A percentile compares a stretch with the other conserved stretches of the same genome.
Evolutionary conservation across 2,113 vertebrate genomes (phyloP).

Genomic region (Protobothrops mucrosquamatus): DNA sequence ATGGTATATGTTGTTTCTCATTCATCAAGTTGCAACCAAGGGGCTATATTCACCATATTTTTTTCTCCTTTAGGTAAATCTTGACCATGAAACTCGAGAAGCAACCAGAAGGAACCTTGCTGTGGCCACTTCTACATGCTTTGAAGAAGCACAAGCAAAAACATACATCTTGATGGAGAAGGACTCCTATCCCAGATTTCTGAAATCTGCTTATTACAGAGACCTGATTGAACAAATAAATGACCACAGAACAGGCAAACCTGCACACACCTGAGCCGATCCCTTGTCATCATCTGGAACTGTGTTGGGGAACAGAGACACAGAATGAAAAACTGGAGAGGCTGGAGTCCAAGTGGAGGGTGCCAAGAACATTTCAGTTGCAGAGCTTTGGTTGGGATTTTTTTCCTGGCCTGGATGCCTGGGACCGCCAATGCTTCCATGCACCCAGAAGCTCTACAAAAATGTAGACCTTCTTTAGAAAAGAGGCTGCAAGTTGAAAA

Average conservation of each 20-base stretch:
- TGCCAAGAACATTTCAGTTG: fast-evolving
- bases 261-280: slow-evolving; percentile 63
- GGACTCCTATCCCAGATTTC: slow-evolving; percentile 78
- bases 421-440: not conserved
- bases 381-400: fast-evolving
- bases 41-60: not conserved
- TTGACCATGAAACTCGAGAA: slow-evolving; percentile 78
- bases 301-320: fast-evolving
- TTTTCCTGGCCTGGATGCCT: slow-evolving; percentile 8
- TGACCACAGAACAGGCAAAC: slow-evolving; percentile 46
- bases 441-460: not conserved
- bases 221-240: slow-evolving; percentile 68
- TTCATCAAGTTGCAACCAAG: fast-evolving
- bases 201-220: slow-evolving; percentile 73
- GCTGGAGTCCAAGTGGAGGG: not conserved
- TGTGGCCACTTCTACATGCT: slow-evolving; percentile 59
- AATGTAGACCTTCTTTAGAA: not conserved
- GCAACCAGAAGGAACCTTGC: slow-evolving; percentile 69
- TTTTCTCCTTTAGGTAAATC: slow-evolving; percentile 75
- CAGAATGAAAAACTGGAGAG: not conserved
- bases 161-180: slow-evolving; percentile 78
- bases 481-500: not conserved
- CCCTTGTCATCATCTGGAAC: too few species aligned
- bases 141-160: slow-evolving; percentile 74
- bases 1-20: not conserved